phyloP scores from a whole-genome alignment of 2,888 invertebrate species.

The Phymatocera aterrima region DNA sequence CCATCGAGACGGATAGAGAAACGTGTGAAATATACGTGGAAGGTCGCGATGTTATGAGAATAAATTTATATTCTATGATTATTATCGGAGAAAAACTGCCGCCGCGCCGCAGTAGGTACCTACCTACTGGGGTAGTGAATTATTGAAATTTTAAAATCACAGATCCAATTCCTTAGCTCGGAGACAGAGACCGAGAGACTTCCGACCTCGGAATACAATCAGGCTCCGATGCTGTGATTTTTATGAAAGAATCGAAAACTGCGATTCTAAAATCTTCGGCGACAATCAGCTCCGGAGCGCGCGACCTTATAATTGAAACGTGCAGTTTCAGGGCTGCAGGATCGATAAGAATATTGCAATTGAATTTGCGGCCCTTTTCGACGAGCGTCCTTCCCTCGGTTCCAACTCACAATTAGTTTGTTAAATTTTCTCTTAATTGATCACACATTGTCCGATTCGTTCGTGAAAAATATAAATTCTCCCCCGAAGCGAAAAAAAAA shows the following conservation, averaged over 20 bases:
- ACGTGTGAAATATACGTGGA: background rate
- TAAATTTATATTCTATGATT: conserved; percentile 7
- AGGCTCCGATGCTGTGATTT: too few relatives aligned
- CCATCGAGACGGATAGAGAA: too few relatives aligned
- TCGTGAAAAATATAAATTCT: background rate
- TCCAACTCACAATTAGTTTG: background rate
- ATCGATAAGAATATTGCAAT: background rate
- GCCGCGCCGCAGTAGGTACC: background rate
- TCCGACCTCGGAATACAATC: background rate
- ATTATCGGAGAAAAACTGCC: background rate
- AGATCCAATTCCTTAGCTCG: background rate
- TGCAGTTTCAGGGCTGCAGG: background rate
- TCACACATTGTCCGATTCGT: background rate
- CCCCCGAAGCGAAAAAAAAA: background rate
- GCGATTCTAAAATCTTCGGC: too few relatives aligned
- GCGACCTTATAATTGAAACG: background rate
- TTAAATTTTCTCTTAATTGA: conserved; percentile 7
- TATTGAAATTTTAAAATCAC: conserved; percentile 3
- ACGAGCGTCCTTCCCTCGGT: too few relatives aligned
- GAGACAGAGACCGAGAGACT: background rate
- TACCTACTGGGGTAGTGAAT: background rate
- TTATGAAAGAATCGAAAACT: too few relatives aligned
- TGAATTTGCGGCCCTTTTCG: background rate
- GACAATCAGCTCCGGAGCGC: background rate
- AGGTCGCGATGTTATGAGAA: background rate